Conservation (phyloP, 2,113 vertebrate species). For the Australoheros scitulus region DNA sequence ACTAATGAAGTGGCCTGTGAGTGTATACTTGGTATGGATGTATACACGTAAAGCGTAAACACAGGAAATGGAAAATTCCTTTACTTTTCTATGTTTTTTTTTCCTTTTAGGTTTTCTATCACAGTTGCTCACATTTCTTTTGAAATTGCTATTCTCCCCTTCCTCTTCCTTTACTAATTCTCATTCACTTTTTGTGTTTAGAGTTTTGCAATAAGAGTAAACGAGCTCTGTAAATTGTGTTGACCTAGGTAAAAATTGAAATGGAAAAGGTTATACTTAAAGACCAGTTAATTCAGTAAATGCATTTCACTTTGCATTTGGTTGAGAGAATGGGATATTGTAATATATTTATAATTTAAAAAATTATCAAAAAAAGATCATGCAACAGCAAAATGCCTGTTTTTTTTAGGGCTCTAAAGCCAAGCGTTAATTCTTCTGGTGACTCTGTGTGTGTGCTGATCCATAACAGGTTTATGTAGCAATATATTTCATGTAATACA, state of each 20-base stretch:
- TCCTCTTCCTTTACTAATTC: no score
- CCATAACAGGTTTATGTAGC: neutral
- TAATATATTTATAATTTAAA: neutral
- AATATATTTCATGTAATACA: conserved; percentile 26
- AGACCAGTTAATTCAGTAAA: neutral
- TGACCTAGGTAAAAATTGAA: neutral
- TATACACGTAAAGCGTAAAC: neutral
- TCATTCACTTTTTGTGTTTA: neutral
- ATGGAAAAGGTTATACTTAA: neutral
- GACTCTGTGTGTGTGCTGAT: neutral
- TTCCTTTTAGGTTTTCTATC: no score
- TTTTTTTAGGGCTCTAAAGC: neutral
- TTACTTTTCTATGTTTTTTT: neutral
- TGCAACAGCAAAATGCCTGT: neutral
- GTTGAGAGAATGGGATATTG: neutral
- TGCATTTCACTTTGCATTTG: neutral
- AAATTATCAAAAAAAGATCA: neutral
- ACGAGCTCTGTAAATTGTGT: neutral
- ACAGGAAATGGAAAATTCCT: rapidly evolving
- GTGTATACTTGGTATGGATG: neutral
- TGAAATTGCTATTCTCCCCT: no score
- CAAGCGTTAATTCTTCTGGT: neutral
- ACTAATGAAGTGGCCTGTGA: neutral
- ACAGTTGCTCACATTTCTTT: no score
- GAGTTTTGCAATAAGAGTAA: neutral